Evolutionary conservation across 2,888 invertebrate genomes (phyloP).

Genomic region (Lagria hirta): DNA sequence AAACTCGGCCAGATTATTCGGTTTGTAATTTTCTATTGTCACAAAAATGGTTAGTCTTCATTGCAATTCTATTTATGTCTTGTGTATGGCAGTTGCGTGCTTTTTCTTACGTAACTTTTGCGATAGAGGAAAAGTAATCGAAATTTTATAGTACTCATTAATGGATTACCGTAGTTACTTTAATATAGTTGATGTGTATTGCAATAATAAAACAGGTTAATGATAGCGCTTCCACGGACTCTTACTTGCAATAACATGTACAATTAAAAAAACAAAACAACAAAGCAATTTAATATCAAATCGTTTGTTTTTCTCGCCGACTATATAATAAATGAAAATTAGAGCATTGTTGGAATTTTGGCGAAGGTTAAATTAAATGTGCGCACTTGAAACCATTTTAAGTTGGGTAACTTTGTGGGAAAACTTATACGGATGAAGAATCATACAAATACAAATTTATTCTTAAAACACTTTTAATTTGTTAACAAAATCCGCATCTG

Average conservation of each 20-base stretch:
- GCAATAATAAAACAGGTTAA: constrained; percentile 40
- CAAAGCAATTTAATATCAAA: too few relatives aligned
- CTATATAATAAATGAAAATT: too few relatives aligned
- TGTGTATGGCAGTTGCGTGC: constrained; percentile 20
- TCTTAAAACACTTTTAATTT: too few relatives aligned
- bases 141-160: constrained; percentile 38
- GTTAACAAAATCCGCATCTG: too few relatives aligned
- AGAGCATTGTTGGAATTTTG: too few relatives aligned
- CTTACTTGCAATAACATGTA: constrained; percentile 19
- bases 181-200: constrained; percentile 34
- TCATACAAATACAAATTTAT: too few relatives aligned
- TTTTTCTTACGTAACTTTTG: constrained; percentile 23
- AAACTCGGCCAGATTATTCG: constrained; percentile 53
- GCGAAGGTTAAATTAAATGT: too few relatives aligned
- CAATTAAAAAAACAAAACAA: too few relatives aligned
- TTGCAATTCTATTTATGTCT: constrained; percentile 25
- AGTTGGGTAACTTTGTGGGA: too few relatives aligned
- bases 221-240: constrained; percentile 32
- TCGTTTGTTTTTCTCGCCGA: too few relatives aligned
- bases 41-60: constrained; percentile 28
- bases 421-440: too few relatives aligned
- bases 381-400: too few relatives aligned
- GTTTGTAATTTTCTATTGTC: constrained; percentile 40
- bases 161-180: constrained; percentile 42
- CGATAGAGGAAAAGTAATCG: constrained; percentile 35